Evolutionary conservation across 2,113 vertebrate species (phyloP), one percentile per base, ranked within the genome.

Genomic region (Cygnus buccinator): DNA sequence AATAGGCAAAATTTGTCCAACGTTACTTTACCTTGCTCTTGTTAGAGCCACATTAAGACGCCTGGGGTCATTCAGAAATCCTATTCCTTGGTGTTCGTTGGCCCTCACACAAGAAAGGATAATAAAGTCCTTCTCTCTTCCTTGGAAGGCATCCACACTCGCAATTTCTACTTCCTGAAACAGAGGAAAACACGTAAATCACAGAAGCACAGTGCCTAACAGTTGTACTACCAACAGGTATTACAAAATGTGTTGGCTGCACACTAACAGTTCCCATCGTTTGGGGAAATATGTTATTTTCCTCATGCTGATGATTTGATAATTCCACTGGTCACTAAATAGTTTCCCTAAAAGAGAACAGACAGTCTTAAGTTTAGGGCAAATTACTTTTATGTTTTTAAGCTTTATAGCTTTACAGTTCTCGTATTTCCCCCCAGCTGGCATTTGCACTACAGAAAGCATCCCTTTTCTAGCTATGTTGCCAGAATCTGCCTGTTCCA

Each of bases 41-140:
- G 99, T 99, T 52, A 99, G 98, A 21, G 99, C 99, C 87, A 99
- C 99, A 2, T 99, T 99, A n/a, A 99, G 99, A 76, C 99, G 98
- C 31, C 99, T 97, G 14, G 99, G 99, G 96, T 99, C 99, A 5
- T 99, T 99, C 52, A 99, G 97, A 93, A 99, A 99, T 10, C 99
- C 99, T 3, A 99, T 99, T 13, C 99, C 99, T 95, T 99, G 99
- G 96, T 99, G 99, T 72, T 99, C 99, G 0, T 99, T 99, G 92
- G 99, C 99, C 71, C 99, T 98, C 55, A 99, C 99, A 5, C 99
- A 99, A 20, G 99, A 99, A 31, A 99, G 98, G 91, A 99, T 99
- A 96, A 99, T 99, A 84, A 99, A 99, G 96, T 99, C 99, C 95
- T 99, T 99, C 97, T 99, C 99, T 29, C 99, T 97, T 9, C 99